Percentiles rank a stretch among this genome's conserved stretches.
Conservation (phyloP, 2,888 invertebrate genomes). For the Patella depressa region DNA sequence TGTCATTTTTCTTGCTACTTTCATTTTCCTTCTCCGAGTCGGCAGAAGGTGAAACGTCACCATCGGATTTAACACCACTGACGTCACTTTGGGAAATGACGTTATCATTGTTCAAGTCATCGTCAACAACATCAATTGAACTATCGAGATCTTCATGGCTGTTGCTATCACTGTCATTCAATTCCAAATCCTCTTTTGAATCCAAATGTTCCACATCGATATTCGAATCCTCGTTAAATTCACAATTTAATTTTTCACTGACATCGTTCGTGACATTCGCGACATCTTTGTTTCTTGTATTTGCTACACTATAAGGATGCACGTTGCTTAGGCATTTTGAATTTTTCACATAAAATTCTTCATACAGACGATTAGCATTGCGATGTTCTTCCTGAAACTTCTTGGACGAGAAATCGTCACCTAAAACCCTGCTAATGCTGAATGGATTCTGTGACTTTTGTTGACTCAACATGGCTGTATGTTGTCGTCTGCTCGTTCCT, state of each 20-base stretch:
- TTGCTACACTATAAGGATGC: no score
- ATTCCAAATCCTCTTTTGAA: not conserved
- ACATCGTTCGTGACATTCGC: no score
- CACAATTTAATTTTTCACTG: no score
- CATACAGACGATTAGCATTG: not conserved
- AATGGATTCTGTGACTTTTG: conserved; percentile 42
- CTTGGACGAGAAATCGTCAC: conserved; percentile 41
- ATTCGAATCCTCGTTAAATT: no score
- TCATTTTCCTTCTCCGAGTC: conserved; percentile 22
- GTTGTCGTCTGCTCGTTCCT: no score
- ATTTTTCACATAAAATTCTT: no score
- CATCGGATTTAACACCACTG: conserved; percentile 16
- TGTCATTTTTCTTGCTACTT: conserved; percentile 71
- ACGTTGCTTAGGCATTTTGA: no score
- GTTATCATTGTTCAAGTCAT: conserved; percentile 18
- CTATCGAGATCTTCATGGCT: conserved; percentile 22
- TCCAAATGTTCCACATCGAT: no score
- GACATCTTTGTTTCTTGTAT: no score
- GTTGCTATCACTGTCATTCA: not conserved
- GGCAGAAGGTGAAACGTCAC: conserved; percentile 7
- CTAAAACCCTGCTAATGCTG: conserved; percentile 59
- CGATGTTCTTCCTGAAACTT: not conserved
- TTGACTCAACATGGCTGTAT: no score
- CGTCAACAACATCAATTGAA: conserved; percentile 20
- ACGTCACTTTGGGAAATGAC: conserved; percentile 9